Conservation (phyloP, 2,888 invertebrate species). For the Tineola bisselliella region DNA sequence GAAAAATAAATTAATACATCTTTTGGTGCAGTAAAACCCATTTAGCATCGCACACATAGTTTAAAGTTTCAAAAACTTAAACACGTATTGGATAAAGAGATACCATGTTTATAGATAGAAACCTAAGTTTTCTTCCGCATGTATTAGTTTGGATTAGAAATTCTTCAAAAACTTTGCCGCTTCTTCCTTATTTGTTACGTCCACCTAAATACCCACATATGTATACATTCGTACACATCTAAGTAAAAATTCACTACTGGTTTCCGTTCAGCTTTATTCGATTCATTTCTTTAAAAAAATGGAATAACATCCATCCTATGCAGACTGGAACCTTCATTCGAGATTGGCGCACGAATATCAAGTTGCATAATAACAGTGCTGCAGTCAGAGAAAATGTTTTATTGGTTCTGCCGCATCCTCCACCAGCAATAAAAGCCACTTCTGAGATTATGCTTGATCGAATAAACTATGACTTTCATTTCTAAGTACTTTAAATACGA, state of each 20-base stretch:
- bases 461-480: conserved; percentile 31
- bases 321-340: conserved; percentile 18
- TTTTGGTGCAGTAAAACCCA: too few species aligned
- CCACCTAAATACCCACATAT: too few species aligned
- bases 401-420: conserved; percentile 28
- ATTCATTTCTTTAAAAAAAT: conserved; percentile 23
- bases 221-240: too few species aligned
- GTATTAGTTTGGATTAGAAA: not conserved
- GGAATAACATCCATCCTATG: conserved; percentile 22
- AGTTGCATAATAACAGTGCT: conserved; percentile 32
- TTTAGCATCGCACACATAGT: too few species aligned
- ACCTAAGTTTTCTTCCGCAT: not conserved
- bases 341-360: conserved; percentile 33
- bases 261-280: conserved; percentile 4
- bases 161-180: not conserved
- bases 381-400: conserved; percentile 31
- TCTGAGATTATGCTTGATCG: conserved; percentile 27
- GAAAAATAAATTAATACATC: too few species aligned
- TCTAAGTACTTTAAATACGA: conserved; percentile 28
- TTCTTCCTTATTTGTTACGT: too few species aligned
- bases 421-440: conserved; percentile 28
- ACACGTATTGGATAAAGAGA: too few species aligned
- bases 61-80: too few species aligned
- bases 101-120: too few species aligned
- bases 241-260: not conserved